Conservation (phyloP, 2,113 vertebrate species). For the Pogona vitticeps region DNA sequence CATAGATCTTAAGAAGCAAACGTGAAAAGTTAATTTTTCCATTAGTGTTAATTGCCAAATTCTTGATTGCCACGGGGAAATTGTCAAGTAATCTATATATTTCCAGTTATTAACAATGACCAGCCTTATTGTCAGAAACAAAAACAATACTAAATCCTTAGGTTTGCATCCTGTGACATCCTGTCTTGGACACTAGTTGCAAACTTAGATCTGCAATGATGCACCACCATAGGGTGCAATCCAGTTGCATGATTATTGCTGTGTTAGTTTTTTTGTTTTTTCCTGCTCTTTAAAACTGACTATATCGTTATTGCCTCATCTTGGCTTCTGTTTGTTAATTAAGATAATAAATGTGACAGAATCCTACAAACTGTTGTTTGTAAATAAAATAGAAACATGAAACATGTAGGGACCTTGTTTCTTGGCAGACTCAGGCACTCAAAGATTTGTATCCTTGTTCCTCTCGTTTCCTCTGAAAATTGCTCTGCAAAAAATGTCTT, state of each 20-base stretch:
- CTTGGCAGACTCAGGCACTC: not conserved
- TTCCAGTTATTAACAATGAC: too few species aligned
- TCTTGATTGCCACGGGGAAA: too few species aligned
- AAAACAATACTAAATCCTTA: too few species aligned
- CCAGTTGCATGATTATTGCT: not conserved
- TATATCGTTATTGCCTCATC: not conserved
- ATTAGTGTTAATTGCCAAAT: too few species aligned
- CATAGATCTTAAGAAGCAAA: too few species aligned
- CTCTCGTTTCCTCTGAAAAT: not conserved
- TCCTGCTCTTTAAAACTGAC: not conserved
- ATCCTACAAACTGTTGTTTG: not conserved
- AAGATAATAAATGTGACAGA: not conserved
- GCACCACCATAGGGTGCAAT: too few species aligned
- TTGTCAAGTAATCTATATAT: too few species aligned
- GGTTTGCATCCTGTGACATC: too few species aligned
- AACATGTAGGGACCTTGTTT: not conserved
- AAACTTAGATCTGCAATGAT: too few species aligned
- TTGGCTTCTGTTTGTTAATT: not conserved
- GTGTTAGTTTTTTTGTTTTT: not conserved
- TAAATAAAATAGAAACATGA: not conserved
- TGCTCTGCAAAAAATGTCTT: slow-evolving; percentile 11
- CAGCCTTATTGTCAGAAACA: too few species aligned
- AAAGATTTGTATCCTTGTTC: not conserved
- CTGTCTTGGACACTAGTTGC: too few species aligned
- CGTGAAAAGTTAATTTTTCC: too few species aligned